Base-by-base conservation (phyloP, 2,888 invertebrate species). In the Phyto melanocephala region DNA sequence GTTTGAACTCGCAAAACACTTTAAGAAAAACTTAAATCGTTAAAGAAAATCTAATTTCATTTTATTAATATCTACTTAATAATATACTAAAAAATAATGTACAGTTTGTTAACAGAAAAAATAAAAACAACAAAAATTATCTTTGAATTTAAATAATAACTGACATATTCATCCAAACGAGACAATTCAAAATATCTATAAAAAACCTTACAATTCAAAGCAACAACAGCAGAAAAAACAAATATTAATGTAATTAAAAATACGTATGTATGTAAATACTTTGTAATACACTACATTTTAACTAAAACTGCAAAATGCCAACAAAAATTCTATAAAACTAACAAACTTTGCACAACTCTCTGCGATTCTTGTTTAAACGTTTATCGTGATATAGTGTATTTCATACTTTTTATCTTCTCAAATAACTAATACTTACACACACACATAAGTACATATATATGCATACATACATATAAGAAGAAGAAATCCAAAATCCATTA, bases 291-390 rank as follows among this genome's bases (percentile, higher is more conserved):
- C n/a, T n/a, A 6, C 15, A 24, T 52, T 33, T 60, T 50, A 22
- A 67, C 60, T 52, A 65, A 47, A 71, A 75, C 71, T 72, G 56
- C 68, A 74, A 54, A 75, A 58, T 70, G 50, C 58, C 20, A 67
- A 42, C 60, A 77, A 87, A 84, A 89, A 88, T 85, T 87, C 87
- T 89, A 89, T 89, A 89, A 89, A 89, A 89, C 88, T 88, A 89
- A 88, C 89, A 88, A 87, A 85, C 89, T 86, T 86, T 86, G 60
- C 60, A 70, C 81, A 80, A 74, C 62, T 78, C 72, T 50, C 54
- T 76, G 81, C 83, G 84, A 85, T 82, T 85, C 86, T 81, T 79
- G 67, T 60, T 62, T 74, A 62, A 77, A 62, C 77, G 60, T 80
- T 52, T 67, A 80, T 68, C 79, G 60, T 52, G 67, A 58, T 47